Evolutionary conservation across 1,140 invertebrate species (phyloP).

Genomic region (Maconellicoccus hirsutus): DNA sequence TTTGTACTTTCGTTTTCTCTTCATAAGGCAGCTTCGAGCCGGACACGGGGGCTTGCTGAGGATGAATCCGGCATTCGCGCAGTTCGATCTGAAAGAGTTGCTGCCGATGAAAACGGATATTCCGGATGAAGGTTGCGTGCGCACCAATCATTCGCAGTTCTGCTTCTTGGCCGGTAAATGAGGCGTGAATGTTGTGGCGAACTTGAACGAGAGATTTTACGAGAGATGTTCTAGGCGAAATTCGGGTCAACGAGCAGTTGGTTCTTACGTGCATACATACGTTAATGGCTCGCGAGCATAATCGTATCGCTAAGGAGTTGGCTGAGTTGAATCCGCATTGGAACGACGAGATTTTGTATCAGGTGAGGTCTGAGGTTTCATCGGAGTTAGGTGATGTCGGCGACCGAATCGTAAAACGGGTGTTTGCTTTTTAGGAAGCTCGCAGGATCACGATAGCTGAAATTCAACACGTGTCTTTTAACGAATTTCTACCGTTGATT

Average conservation of each 20-base stretch:
- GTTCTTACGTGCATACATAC: conserved; percentile 85
- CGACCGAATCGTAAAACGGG: background rate
- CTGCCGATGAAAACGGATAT: conserved; percentile 79
- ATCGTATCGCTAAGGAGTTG: conserved; percentile 64
- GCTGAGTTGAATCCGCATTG: conserved; percentile 79
- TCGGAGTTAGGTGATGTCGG: no score
- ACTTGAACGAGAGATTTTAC: background rate
- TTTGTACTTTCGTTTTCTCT: no score
- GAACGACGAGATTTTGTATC: conserved; percentile 89
- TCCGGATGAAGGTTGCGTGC: conserved; percentile 83
- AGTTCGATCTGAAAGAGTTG: conserved; percentile 78
- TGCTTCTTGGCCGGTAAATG: conserved; percentile 75
- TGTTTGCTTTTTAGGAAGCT: conserved; percentile 48
- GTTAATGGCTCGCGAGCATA: conserved; percentile 77
- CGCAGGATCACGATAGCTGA: conserved; percentile 78
- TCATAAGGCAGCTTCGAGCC: conserved; percentile 54
- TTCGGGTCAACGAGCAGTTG: conserved; percentile 85
- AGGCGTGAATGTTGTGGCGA: background rate
- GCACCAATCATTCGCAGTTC: conserved; percentile 74
- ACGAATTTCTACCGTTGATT: conserved; percentile 87
- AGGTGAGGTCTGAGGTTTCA: no score
- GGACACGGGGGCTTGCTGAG: conserved; percentile 64
- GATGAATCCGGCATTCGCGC: conserved; percentile 78
- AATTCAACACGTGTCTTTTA: conserved; percentile 87
- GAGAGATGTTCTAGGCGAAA: conserved; percentile 53